phyloP scores from a whole-genome alignment of 2,113 vertebrate genomes.

The Morone chrysops region DNA sequence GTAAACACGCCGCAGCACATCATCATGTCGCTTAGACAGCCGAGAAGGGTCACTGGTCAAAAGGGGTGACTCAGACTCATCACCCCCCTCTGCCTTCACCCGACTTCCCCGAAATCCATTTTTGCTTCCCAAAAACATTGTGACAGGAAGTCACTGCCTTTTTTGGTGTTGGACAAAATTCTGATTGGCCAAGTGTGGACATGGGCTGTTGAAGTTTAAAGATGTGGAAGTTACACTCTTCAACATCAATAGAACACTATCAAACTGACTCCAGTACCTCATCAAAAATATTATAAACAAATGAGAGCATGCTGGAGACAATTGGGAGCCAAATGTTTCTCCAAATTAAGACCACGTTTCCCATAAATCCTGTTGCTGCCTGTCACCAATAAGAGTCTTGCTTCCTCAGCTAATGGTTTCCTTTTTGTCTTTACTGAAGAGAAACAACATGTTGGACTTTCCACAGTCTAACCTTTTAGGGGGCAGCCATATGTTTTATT shows the following conservation, averaged over 20 bases:
- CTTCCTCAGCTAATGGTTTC: slow-evolving; percentile 22
- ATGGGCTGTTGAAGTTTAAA: neutral
- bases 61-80: slow-evolving; percentile 30
- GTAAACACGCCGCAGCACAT: slow-evolving; percentile 37
- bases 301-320: slow-evolving; percentile 20
- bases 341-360: slow-evolving; percentile 56
- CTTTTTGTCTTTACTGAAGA: slow-evolving; percentile 24
- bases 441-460: slow-evolving; percentile 16
- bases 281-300: slow-evolving; percentile 14
- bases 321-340: slow-evolving; percentile 36
- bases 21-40: neutral
- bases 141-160: slow-evolving; percentile 32
- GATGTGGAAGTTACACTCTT: neutral
- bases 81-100: neutral
- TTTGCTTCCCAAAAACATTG: neutral
- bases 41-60: slow-evolving; percentile 29
- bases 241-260: slow-evolving; percentile 3
- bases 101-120: slow-evolving; percentile 37
- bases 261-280: neutral
- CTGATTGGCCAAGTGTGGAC: neutral
- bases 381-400: slow-evolving; percentile 3
- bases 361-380: slow-evolving; percentile 28
- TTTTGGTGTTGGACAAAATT: neutral
- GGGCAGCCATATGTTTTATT: neutral
- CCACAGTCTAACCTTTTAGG: slow-evolving; percentile 1